A percentile compares a stretch with the other conserved stretches of the same genome.
Conservation (phyloP, 1,140 invertebrate genomes). For the Heliothis virescens region DNA sequence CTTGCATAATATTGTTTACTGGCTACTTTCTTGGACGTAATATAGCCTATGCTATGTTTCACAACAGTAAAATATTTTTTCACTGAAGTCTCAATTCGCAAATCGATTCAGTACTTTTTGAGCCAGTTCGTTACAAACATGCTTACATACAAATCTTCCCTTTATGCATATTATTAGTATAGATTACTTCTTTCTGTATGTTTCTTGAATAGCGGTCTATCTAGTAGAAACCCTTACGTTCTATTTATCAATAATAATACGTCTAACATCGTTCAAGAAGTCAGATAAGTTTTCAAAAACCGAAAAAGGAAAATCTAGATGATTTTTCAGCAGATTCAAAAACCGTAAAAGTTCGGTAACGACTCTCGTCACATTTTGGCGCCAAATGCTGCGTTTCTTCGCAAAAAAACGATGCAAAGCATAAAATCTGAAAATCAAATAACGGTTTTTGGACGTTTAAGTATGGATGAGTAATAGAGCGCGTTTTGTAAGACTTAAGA, state of each 20-base stretch:
- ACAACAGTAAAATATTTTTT: too few relatives aligned
- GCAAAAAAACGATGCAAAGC: conserved; percentile 25
- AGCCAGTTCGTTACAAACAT: too few relatives aligned
- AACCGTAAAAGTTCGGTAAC: conserved; percentile 25
- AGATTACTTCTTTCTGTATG: too few relatives aligned
- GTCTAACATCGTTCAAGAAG: neutral
- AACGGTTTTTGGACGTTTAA: neutral
- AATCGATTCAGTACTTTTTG: too few relatives aligned
- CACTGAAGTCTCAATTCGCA: too few relatives aligned
- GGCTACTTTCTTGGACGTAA: too few relatives aligned
- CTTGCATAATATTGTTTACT: too few relatives aligned
- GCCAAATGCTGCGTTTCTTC: conserved; percentile 17
- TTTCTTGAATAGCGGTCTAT: neutral
- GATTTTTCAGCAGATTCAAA: conserved; percentile 27
- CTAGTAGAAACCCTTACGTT: neutral
- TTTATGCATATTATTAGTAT: too few relatives aligned
- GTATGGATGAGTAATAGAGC: neutral
- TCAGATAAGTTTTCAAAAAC: neutral
- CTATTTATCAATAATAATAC: neutral
- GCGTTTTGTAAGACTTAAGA: neutral
- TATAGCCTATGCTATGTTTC: too few relatives aligned
- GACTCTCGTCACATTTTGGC: conserved; percentile 18
- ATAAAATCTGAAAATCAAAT: conserved; percentile 25
- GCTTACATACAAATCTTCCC: too few relatives aligned
- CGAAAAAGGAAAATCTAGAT: neutral